Percentiles rank a stretch among this genome's conserved stretches.
Conservation (phyloP, 2,113 vertebrate genomes). For the Synchiropus splendidus region DNA sequence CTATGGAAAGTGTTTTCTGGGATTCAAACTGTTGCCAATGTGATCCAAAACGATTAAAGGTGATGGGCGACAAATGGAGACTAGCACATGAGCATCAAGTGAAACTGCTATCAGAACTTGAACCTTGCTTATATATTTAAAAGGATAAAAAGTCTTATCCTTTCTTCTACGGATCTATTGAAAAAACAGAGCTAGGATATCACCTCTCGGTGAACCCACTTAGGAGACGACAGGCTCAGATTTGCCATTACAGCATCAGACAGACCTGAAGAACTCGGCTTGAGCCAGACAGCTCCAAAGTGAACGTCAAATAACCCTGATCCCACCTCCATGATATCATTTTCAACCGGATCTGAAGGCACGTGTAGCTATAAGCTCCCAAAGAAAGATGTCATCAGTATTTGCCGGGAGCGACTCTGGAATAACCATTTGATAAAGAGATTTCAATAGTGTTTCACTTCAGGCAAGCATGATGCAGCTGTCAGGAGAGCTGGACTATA, state of each 20-base stretch:
- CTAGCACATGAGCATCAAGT: too few relatives aligned
- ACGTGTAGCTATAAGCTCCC: constrained; percentile 17
- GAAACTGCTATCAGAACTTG: too few relatives aligned
- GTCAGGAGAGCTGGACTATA: constrained; percentile 13
- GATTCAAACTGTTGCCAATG: too few relatives aligned
- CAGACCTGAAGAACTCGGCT: constrained; percentile 12
- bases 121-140: neutral
- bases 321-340: constrained; percentile 25
- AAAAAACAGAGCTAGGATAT: constrained; percentile 14
- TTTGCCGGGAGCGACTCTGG: constrained; percentile 1
- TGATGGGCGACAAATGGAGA: too few relatives aligned
- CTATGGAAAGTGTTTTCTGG: too few relatives aligned
- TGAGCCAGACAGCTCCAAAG: constrained; percentile 7
- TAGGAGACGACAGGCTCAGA: constrained; percentile 13
- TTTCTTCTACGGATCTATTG: constrained; percentile 8
- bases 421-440: neutral
- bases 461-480: constrained; percentile 10
- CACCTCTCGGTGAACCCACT: constrained; percentile 26
- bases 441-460: constrained; percentile 7
- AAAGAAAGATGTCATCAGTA: constrained; percentile 28
- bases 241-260: constrained; percentile 37
- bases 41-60: too few relatives aligned
- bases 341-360: constrained; percentile 7
- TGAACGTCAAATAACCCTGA: constrained; percentile 21
- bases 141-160: neutral